Base-by-base conservation (phyloP, 2,113 vertebrate species). In the Oncorhynchus gorbuscha region DNA sequence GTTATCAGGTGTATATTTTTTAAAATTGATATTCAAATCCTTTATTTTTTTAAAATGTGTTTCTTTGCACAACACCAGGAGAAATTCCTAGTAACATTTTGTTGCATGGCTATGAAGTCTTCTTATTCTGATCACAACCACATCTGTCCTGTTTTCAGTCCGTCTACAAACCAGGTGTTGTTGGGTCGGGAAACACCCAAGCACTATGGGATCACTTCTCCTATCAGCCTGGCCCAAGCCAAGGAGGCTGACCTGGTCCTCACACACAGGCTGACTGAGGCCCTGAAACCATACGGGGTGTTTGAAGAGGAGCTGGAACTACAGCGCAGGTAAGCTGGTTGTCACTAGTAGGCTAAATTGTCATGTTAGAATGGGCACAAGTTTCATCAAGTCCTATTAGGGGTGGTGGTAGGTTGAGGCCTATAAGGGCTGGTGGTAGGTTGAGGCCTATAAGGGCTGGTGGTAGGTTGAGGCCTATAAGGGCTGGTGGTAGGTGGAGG, bases 181-280 rank as follows among this genome's bases (percentile, higher is more conserved):
- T 86, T 92, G 79, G 89, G 90, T 26, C 94, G 92, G 81, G 94
- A 93, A 32, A 86, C 89, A 0, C 91, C 92, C 82, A 96, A 93
- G 90, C 94, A 95, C 85, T 96, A 94, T 95, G 96, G 96, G 84
- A 95, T 97, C 84, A 96, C 95, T 48, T 95, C 94, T 79, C 95
- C 96, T 39, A 96, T 97, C 93, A 97, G 95, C 89, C 86, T 96
- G 90, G 95, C 94, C 73, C 87, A 87, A 79, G 96, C 96, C 58
- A 95, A 95, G 88, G 95, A 97, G 85, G 87, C 91, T 18, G 96
- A 98, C 85, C 91, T 95, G 89, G 83, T 92, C 22, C 93, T 94
- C 75, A 95, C 95, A n/a, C 94, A 94, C 88, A 95, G 93, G 81
- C 92, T 97, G 69, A 94, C 93, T 0, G 94, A 97, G 74, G 94